Base-by-base conservation (phyloP, 2,113 vertebrate species). In the Odocoileus virginianus region DNA sequence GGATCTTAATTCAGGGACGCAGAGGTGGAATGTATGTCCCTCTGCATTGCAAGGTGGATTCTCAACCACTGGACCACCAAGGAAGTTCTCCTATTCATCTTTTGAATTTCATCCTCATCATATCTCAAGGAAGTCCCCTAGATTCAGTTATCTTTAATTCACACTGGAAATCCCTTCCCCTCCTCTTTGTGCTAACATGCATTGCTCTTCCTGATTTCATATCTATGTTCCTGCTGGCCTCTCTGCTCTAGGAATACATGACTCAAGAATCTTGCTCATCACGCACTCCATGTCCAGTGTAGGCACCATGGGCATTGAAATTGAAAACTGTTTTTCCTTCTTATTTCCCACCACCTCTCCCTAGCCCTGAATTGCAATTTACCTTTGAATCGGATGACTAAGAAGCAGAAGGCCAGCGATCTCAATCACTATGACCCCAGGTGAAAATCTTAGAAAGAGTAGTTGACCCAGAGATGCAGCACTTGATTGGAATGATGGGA, bases 381-480 rank as follows among this genome's bases (percentile, higher is more conserved):
- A 88, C 33, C 52, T 93, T 86, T 89, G 64, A 36, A 87, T 76
- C 47, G 67, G 57, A 67, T 96, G 64, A 93, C 13, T 81, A 60
- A 58, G 50, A 82, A 93, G 55, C 36, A 50, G 67, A 79, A 82
- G 45, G 83, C 10, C 83, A 50, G 2, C 60, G 92, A 97, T 87
- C 67, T 86, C 1, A 5, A 12, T 45, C 57, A 85, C 13, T 81
- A 27, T 67, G 71, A 83, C 11, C 78, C 19, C 50, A 78, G 82
- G 30, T 89, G 52, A 87, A 17, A 97, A 52, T 50, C 47, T 89
- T 58, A 21, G 28, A 86, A 95, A 79, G 50, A 64, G 47, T 64
- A 50, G 36, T 36, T 83, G 52, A 54, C 21, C 33, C 43, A 60
- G n/a, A 60, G n/a, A 40, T 58, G 55, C 23, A 40, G 52, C 33